A percentile compares a stretch with the other conserved stretches of the same genome.
Conservation (phyloP, 2,113 vertebrate species). For the Lichenostomus cassidix region DNA sequence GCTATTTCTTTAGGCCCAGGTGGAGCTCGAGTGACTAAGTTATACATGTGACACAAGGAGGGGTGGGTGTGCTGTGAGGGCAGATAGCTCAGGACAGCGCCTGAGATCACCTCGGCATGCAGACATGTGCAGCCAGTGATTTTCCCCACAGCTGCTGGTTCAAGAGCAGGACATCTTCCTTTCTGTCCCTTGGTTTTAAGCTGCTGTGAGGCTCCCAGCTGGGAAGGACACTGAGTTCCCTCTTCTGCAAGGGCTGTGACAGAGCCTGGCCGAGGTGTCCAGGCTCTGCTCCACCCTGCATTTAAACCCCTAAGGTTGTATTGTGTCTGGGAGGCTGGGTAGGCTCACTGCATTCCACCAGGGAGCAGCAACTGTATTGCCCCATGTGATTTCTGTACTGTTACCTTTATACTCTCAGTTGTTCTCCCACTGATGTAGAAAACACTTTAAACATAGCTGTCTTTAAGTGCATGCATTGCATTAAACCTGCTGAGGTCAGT, state of each 20-base stretch:
- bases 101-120: neutral
- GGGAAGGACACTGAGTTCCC: neutral
- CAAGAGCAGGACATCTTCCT: neutral
- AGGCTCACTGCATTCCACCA: neutral
- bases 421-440: neutral
- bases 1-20: too few species aligned
- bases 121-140: neutral
- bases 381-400: neutral
- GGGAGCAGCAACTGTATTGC: fast-evolving
- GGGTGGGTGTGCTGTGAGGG: neutral
- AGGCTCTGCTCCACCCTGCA: neutral
- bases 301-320: neutral
- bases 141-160: neutral
- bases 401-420: neutral
- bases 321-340: fast-evolving
- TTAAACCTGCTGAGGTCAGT: neutral
- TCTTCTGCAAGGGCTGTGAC: neutral
- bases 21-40: too few species aligned
- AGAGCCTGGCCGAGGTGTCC: fast-evolving
- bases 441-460: neutral
- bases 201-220: neutral
- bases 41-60: fast-evolving
- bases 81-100: neutral
- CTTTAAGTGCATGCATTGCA: neutral
- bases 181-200: neutral